Conservation (phyloP, 2,797 vertebrate genomes). For the Poeciliopsis presidionis region DNA sequence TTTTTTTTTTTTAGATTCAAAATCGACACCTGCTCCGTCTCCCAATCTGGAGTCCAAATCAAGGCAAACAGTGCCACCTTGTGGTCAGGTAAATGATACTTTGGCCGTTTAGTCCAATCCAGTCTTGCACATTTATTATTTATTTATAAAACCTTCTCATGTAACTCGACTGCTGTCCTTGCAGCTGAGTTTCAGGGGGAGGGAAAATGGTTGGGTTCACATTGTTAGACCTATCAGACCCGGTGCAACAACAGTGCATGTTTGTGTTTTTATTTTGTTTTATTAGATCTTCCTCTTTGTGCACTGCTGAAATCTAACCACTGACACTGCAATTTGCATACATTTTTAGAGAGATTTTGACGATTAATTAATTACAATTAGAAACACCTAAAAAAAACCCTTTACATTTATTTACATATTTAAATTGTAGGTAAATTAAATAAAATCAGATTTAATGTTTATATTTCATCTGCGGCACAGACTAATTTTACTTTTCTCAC, state of each 20-base stretch:
- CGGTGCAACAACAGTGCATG: neutral
- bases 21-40: neutral
- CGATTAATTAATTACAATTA: neutral
- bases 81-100: slow-evolving; percentile 23
- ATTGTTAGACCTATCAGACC: too few relatives aligned
- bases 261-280: neutral
- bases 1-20: neutral
- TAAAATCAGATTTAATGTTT: neutral
- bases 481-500: neutral
- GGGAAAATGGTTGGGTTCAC: neutral
- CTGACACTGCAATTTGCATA: neutral
- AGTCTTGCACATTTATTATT: slow-evolving; percentile 5
- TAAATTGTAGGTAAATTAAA: neutral
- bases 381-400: neutral
- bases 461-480: neutral
- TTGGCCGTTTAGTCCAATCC: neutral
- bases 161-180: slow-evolving; percentile 18
- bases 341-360: neutral
- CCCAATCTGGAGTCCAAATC: neutral
- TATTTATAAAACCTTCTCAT: slow-evolving; percentile 48
- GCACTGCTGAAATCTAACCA: neutral
- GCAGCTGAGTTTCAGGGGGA: neutral
- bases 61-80: slow-evolving; percentile 54
- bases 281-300: neutral
- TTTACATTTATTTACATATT: neutral